Percentiles rank a stretch among this genome's conserved stretches.
Conservation (phyloP, 64 coral and sea anemone species). For the Pocillopora verrucosa region DNA sequence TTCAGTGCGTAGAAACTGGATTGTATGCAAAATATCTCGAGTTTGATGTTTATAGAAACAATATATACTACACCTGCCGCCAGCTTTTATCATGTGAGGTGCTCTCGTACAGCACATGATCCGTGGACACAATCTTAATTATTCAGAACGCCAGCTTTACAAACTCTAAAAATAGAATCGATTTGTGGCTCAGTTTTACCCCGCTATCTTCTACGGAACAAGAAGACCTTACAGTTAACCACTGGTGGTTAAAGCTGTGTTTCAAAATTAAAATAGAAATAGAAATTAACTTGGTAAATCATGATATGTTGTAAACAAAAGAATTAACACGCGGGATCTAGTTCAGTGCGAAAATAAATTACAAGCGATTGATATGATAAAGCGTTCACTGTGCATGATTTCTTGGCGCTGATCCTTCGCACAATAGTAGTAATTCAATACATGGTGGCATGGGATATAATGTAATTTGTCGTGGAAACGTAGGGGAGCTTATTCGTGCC, state of each 20-base stretch:
- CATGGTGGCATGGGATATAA: too few relatives aligned
- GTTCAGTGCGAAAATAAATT: too few relatives aligned
- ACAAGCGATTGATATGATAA: too few relatives aligned
- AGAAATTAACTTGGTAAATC: neutral
- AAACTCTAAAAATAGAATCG: neutral
- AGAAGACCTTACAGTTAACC: neutral
- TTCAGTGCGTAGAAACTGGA: neutral
- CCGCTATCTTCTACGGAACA: neutral
- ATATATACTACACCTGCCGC: slow-evolving; percentile 21
- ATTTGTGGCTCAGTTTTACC: neutral
- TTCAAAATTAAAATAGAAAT: neutral
- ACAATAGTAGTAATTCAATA: too few relatives aligned
- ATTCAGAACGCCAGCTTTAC: neutral
- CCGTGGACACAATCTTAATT: neutral
- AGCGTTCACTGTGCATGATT: too few relatives aligned
- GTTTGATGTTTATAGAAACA: slow-evolving; percentile 43
- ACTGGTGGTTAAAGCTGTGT: neutral
- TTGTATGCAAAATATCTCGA: slow-evolving; percentile 54
- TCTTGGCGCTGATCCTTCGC: too few relatives aligned
- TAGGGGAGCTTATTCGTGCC: too few relatives aligned
- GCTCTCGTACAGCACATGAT: neutral
- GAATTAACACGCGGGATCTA: neutral
- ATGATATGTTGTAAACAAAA: neutral
- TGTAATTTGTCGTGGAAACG: too few relatives aligned
- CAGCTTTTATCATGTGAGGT: neutral